Evolutionary conservation across 1,140 invertebrate genomes (phyloP), one percentile per base, ranked within the genome.

Genomic region (Drosophila pectinifera): DNA sequence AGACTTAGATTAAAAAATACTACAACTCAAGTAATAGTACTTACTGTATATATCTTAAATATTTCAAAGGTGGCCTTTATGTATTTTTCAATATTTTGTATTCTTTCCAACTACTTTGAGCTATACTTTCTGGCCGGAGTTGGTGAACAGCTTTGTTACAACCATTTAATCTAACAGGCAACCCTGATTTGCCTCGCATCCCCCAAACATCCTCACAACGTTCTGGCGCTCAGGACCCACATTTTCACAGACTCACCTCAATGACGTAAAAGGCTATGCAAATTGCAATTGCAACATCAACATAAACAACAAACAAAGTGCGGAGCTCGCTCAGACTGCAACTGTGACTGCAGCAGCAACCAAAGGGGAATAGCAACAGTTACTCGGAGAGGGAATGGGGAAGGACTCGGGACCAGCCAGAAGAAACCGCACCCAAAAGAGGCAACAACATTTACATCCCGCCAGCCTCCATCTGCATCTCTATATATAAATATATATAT

Each of bases 331-430:
- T 14, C 43, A 46, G 63, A 65, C 55, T 42, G 59, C 24, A 46
- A 64, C 61, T 61, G 39, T 28, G 31, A 45, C 41, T 46, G 31
- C 28, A 63, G 38, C n/a, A 45, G 43, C 31, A 22, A 65, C 59
- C 42, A 63, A 39, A 65, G 55, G 68, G 53, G 58, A 72, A 70
- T 49, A 73, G 73, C 73, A 75, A 76, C 72, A 75, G 73, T 75
- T 75, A 64, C 70, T 74, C 51, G 55, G 48, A 56, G 34, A 34
- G 53, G 28, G 41, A 64, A 34, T 63, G 51, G 46, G 69, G 7
- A n/a, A 14, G 18, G 59, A 38, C n/a, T 24, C 16, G 14, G n/a
- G n/a, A n/a, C n/a, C n/a, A 67, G 41, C 48, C 62, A 46, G 39
- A 42, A 73, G 63, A 41, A 74, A 74, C 59, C 70, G 42, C 59